These are phyloP conservation scores for Myiopsitta monachus DNA, from an alignment of 2,113 vertebrate species.

Conservation along the genomic window DNA sequence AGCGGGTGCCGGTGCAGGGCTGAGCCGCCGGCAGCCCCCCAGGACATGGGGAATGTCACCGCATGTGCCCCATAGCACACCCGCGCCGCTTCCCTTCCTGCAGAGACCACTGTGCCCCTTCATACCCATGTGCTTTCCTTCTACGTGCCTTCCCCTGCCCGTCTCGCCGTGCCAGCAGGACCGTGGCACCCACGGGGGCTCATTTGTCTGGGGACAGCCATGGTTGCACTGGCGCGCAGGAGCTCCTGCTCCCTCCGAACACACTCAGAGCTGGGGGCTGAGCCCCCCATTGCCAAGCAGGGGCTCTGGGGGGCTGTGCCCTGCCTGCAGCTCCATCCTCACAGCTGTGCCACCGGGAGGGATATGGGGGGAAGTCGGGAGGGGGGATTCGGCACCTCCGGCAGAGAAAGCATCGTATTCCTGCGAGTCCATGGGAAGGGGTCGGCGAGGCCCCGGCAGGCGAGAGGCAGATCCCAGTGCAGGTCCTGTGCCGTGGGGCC, in stretches of 20 bases:
- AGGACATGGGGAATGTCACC: not conserved
- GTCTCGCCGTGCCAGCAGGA: accelerated
- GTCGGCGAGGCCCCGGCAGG: not conserved
- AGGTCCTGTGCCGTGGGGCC: not conserved
- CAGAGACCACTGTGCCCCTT: not conserved
- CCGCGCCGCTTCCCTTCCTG: not conserved
- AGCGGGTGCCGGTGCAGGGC: not conserved
- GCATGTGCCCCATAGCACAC: not conserved
- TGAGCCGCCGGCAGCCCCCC: not conserved
- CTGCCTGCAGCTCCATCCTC: not conserved
- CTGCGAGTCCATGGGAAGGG: not conserved
- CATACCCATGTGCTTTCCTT: not conserved
- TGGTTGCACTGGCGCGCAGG: accelerated
- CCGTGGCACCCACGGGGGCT: accelerated
- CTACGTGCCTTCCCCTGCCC: not conserved
- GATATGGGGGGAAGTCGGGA: accelerated
- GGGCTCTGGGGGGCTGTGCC: not conserved
- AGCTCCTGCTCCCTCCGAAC: accelerated
- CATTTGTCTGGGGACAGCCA: not conserved
- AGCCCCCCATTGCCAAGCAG: accelerated
- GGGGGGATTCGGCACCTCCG: not conserved
- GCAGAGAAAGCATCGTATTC: not conserved
- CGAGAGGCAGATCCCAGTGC: not conserved
- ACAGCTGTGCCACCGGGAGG: not conserved
- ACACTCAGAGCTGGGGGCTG: accelerated